Evolutionary conservation across 1,140 invertebrate species (phyloP), one percentile per base, ranked within the genome.

Genomic region (Drosophila ananassae): DNA sequence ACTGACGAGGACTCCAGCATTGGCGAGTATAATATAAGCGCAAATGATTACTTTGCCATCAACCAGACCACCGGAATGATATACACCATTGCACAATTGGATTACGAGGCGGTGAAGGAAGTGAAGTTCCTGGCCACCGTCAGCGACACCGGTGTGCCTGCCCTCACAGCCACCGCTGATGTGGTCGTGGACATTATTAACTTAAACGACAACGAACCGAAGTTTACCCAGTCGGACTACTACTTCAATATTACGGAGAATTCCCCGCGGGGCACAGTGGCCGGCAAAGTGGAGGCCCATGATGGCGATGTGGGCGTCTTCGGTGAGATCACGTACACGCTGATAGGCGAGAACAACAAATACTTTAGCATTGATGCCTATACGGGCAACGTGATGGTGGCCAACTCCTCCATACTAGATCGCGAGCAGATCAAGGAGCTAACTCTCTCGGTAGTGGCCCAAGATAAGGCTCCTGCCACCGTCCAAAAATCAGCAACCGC

Each of bases 131-230:
- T 94, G 2, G 94, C 98, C 0, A 93, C 96, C 0, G 97, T 96
- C 0, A 95, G 94, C 74, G 98, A 98, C 92, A 95, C 95, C 1
- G 97, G 83, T 17, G 94, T 97, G 0, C 97, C 98, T 2, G 95
- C 96, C 77, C 92, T 96, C 46, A 95, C 95, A 6, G 94, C 96
- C 0, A 94, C 94, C 0, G 96, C 97, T 0, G 93, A 94, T 12
- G 94, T 99, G 3, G 94, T 93, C 6, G 95, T 98, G 0, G 94
- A 95, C 39, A 94, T 98, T 10, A 93, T 95, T 21, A 98, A 98
- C 87, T 94, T 97, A 0, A 98, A 98, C 80, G 97, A 98, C 84
- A 96, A 97, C 79, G 94, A 95, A 90, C 97, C 97, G 0, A 93
- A 94, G 39, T 98, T 98, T 84, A 93, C 93, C 12, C 92, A 94